Evolutionary conservation across 2,113 vertebrate genomes (phyloP), one percentile per base, ranked within the genome.

Genomic region (Amblyornis subalaris): DNA sequence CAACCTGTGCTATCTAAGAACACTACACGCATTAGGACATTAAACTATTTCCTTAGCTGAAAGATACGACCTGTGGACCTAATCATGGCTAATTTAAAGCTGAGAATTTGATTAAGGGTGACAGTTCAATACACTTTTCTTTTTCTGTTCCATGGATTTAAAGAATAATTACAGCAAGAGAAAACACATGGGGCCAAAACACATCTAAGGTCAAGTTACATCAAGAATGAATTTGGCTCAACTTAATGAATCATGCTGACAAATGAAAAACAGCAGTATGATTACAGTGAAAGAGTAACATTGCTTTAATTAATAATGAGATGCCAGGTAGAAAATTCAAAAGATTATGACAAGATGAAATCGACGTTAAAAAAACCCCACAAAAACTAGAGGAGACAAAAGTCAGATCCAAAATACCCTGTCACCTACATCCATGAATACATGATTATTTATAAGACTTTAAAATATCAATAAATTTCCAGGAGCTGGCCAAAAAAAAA

Each of bases 141-240:
- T 94, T 79, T 93, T 88, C 67, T 94, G 47, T 88, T 93, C 51
- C 51, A 36, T 55, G 74, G 71, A 91, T 89, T 94, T 86, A 84
- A 94, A 84, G 79, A 94, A 86, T 92, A 89, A 95, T 64, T 95
- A 72, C 64, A 91, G 71, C 82, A 93, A 95, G 75, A 90, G 87
- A 95, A 95, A 95, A 95, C 94, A 97, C 74, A 95, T 73, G 87
- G 74, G 88, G 67, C 78, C 78, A 95, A 88, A 93, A 93, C 55
- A 76, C 75, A 89, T 88, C 55, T 92, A 89, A 92, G 91, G 89
- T 95, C 91, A 93, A 93, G 82, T 97, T 95, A 95, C 93, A 97
- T 73, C 91, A 85, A 87, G 64, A 91, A 78, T 74, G 47, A 94
- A 89, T 93, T 95, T 89, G 77, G 88, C 88, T 95, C 67, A 90